Evolutionary conservation across 2,888 invertebrate genomes (phyloP).

Genomic region (Dastarcus helophoroides): DNA sequence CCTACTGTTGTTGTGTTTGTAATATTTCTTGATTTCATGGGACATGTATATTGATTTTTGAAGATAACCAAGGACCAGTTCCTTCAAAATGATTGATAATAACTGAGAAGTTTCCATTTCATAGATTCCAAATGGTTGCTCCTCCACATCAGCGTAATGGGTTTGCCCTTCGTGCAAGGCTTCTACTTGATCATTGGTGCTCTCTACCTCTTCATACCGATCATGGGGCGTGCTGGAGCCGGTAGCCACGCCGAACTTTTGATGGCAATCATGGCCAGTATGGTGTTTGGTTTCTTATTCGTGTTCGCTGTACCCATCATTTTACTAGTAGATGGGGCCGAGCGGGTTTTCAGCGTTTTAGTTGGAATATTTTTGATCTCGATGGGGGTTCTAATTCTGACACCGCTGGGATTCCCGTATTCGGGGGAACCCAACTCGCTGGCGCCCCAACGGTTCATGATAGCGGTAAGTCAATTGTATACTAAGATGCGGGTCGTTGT

Average conservation of each 20-base stretch:
- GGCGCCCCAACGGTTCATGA: constrained; percentile 64
- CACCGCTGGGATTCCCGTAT: constrained; percentile 66
- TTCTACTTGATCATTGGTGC: constrained; percentile 60
- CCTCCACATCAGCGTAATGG: constrained; percentile 42
- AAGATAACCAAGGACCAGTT: too few species aligned
- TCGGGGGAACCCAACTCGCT: constrained; percentile 48
- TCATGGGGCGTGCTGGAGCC: constrained; percentile 68
- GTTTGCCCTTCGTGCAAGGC: constrained; percentile 53
- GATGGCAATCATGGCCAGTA: constrained; percentile 42
- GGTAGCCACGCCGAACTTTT: constrained; percentile 59
- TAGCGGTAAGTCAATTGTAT: constrained; percentile 56
- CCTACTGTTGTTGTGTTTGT: too few species aligned
- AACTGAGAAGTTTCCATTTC: constrained; percentile 7
- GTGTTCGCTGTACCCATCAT: constrained; percentile 39
- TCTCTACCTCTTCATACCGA: constrained; percentile 64
- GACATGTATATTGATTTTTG: too few species aligned
- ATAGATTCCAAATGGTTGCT: constrained; percentile 35
- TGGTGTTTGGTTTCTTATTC: constrained; percentile 37
- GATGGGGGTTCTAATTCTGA: constrained; percentile 46
- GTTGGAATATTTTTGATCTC: constrained; percentile 43
- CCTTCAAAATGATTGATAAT: too few species aligned
- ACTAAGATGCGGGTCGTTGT: too few species aligned
- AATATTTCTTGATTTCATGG: too few species aligned
- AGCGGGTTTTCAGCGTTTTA: constrained; percentile 42
- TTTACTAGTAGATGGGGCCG: constrained; percentile 38